Conservation (phyloP, 2,888 invertebrate species). For the Metopia argyrocephala region DNA sequence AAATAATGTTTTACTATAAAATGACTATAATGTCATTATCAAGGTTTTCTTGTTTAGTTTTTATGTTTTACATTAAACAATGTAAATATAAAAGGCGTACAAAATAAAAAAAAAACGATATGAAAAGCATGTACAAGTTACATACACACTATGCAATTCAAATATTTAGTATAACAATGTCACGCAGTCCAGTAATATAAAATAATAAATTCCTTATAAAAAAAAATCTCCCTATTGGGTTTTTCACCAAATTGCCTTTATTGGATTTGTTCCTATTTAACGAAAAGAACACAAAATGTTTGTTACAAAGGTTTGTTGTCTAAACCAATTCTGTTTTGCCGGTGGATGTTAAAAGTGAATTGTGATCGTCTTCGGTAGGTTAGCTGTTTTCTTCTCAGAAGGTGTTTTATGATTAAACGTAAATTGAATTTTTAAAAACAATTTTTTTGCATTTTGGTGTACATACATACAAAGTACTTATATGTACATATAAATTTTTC, state of each 20-base stretch:
- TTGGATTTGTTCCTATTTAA: too few relatives aligned
- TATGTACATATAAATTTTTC: background rate
- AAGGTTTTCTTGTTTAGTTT: background rate
- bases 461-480: background rate
- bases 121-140: background rate
- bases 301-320: too few relatives aligned
- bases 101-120: background rate
- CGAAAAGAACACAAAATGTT: too few relatives aligned
- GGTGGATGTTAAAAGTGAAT: too few relatives aligned
- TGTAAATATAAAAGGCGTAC: background rate
- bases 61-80: background rate
- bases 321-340: too few relatives aligned
- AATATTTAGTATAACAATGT: slow-evolving; percentile 15
- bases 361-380: too few relatives aligned
- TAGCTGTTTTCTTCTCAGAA: background rate
- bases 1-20: too few relatives aligned
- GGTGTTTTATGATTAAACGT: background rate
- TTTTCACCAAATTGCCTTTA: too few relatives aligned
- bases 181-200: slow-evolving; percentile 18
- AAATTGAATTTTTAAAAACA: slow-evolving; percentile 5
- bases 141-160: background rate
- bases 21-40: background rate
- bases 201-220: too few relatives aligned
- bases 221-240: too few relatives aligned
- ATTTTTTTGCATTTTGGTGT: background rate